A percentile compares a stretch with the other conserved stretches of the same genome.
Conservation (phyloP, 2,888 invertebrate genomes). For the Caenorhabditis sp. region DNA sequence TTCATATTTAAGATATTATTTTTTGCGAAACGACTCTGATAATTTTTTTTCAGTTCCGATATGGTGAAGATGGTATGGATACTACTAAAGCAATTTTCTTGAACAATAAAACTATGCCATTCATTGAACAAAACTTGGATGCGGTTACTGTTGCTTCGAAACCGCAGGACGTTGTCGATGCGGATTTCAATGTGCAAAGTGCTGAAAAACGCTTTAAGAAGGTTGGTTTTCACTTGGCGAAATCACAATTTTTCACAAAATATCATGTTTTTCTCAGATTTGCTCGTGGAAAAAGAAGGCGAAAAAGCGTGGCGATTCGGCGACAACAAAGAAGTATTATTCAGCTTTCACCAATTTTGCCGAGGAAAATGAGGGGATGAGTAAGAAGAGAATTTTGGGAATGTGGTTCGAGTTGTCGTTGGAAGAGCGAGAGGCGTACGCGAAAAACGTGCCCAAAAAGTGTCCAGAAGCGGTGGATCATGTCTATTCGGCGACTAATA, state of each 20-base stretch:
- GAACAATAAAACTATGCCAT: slow-evolving; percentile 80
- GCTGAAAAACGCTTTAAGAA: slow-evolving; percentile 75
- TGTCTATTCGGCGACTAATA: slow-evolving; percentile 78
- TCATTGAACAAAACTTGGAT: slow-evolving; percentile 82
- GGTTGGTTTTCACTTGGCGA: slow-evolving; percentile 70
- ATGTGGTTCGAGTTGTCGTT: slow-evolving; percentile 56
- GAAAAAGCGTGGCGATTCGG: slow-evolving; percentile 12
- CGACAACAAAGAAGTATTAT: slow-evolving; percentile 31
- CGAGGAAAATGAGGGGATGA: slow-evolving; percentile 28
- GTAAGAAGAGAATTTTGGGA: slow-evolving; percentile 39
- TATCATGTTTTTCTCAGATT: background rate
- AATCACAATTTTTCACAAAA: slow-evolving; percentile 4
- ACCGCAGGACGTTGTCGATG: slow-evolving; percentile 72
- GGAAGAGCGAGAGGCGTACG: slow-evolving; percentile 44
- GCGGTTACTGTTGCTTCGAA: slow-evolving; percentile 53
- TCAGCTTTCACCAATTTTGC: slow-evolving; percentile 58
- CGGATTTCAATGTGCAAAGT: slow-evolving; percentile 70
- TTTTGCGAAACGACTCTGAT: background rate
- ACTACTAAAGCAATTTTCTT: slow-evolving; percentile 87
- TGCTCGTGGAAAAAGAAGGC: slow-evolving; percentile 45
- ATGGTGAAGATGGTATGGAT: slow-evolving; percentile 88
- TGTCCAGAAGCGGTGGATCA: slow-evolving; percentile 62
- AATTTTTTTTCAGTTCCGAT: slow-evolving; percentile 78
- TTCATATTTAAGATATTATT: too few species aligned
- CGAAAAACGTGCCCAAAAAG: slow-evolving; percentile 26